phyloP scores from a whole-genome alignment of 1,140 invertebrate species.

The Cepaea nemoralis region DNA sequence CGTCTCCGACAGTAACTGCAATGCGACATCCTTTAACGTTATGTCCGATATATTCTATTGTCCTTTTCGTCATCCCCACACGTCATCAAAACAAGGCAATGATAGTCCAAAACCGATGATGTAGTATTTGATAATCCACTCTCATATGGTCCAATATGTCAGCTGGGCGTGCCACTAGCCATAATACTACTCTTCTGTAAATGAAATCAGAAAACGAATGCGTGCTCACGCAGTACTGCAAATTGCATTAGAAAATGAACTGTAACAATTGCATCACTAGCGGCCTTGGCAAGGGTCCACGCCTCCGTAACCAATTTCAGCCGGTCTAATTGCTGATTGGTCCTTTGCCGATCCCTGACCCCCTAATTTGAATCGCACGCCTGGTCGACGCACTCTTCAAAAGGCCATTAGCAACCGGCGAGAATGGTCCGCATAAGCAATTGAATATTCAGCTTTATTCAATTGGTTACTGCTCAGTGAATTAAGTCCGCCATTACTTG shows the following conservation, averaged over 20 bases:
- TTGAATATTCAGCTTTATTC: constrained; percentile 37
- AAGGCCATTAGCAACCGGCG: constrained; percentile 3
- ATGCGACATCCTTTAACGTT: no score
- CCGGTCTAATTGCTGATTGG: constrained; percentile 37
- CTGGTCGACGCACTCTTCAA: constrained; percentile 28
- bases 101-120: no score
- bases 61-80: no score
- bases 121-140: not conserved
- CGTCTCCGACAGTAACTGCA: no score
- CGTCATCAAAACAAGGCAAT: no score
- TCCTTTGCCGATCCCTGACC: constrained; percentile 38
- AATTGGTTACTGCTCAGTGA: constrained; percentile 31
- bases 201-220: constrained; percentile 32
- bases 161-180: not conserved
- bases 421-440: constrained; percentile 31
- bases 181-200: constrained; percentile 20
- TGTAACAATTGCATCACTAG: constrained; percentile 33
- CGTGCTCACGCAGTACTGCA: not conserved
- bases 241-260: constrained; percentile 31
- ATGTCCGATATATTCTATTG: no score
- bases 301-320: constrained; percentile 35
- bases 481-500: constrained; percentile 34
- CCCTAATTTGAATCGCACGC: constrained; percentile 37
- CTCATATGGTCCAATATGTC: not conserved
- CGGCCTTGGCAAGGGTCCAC: constrained; percentile 30